Evolutionary conservation across 1,140 invertebrate genomes (phyloP).

Genomic region (Habropoda laboriosa): DNA sequence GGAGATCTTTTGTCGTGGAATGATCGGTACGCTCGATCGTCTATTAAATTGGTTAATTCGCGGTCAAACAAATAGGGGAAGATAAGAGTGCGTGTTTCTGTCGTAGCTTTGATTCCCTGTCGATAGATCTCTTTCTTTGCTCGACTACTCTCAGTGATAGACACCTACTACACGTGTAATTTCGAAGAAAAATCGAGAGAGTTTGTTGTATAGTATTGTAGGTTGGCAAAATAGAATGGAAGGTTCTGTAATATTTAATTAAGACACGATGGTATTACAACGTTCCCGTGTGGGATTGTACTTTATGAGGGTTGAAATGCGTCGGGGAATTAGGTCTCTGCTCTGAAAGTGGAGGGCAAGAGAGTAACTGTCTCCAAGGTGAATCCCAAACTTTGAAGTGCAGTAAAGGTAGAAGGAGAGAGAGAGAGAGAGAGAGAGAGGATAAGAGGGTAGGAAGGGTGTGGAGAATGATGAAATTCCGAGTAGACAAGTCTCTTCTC

Average conservation of each 20-base stretch:
- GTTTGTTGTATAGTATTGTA: too few relatives aligned
- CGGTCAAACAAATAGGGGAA: not conserved
- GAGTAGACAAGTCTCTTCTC: constrained; percentile 50
- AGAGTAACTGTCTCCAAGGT: constrained; percentile 52
- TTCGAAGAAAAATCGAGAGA: not conserved
- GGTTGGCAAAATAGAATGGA: too few relatives aligned
- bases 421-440: not conserved
- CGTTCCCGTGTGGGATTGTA: not conserved
- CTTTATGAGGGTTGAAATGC: constrained; percentile 41
- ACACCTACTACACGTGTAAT: not conserved
- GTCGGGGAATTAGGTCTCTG: constrained; percentile 42
- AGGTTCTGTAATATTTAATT: not conserved
- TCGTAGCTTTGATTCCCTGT: not conserved
- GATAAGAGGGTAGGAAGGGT: constrained; percentile 20
- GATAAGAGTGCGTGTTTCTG: not conserved
- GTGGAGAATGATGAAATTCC: constrained; percentile 50
- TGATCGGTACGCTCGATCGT: not conserved
- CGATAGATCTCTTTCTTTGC: not conserved
- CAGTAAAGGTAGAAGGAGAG: constrained; percentile 8
- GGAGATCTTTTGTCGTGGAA: not conserved
- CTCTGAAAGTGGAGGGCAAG: constrained; percentile 42
- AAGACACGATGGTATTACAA: not conserved
- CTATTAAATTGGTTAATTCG: constrained; percentile 30
- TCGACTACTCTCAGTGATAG: not conserved
- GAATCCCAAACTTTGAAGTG: constrained; percentile 47